Percentiles rank a stretch among this genome's conserved stretches.
phyloP scores from a whole-genome alignment of 2,113 vertebrate genomes.

The Laticauda laticaudata region DNA sequence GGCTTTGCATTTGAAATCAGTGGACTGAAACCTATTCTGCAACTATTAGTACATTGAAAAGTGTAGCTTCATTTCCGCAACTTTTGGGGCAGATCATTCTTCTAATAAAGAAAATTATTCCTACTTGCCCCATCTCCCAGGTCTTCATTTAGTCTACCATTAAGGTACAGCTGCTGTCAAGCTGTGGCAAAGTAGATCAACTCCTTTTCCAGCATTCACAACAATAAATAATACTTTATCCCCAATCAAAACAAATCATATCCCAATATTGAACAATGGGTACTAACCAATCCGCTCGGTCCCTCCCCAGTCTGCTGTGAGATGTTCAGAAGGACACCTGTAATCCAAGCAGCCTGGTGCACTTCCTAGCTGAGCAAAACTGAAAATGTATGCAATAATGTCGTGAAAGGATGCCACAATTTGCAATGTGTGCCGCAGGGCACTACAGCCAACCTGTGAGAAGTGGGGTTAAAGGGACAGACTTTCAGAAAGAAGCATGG shows the following conservation, averaged over 20 bases:
- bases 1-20: not conserved
- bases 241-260: not conserved
- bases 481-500: not conserved
- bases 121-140: not conserved
- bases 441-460: conserved; percentile 48
- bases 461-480: not conserved
- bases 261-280: not conserved
- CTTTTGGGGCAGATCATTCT: not conserved
- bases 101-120: not conserved
- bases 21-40: not conserved
- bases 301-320: conserved; percentile 68
- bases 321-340: conserved; percentile 44
- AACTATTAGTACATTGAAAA: not conserved
- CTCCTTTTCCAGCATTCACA: not conserved
- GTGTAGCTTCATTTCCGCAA: not conserved
- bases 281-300: conserved; percentile 66
- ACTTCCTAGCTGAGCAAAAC: conserved; percentile 72
- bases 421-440: conserved; percentile 68
- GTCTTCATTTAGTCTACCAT: not conserved
- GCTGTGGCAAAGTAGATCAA: not conserved
- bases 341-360: conserved; percentile 38
- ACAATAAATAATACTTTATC: not conserved
- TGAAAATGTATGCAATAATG: conserved; percentile 70
- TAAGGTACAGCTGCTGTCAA: not conserved
- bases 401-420: conserved; percentile 68